Percentiles rank a stretch among this genome's conserved stretches.
These are phyloP conservation scores for Emys orbicularis DNA, from an alignment of 2,797 vertebrate genomes.

Conservation along the genomic window DNA sequence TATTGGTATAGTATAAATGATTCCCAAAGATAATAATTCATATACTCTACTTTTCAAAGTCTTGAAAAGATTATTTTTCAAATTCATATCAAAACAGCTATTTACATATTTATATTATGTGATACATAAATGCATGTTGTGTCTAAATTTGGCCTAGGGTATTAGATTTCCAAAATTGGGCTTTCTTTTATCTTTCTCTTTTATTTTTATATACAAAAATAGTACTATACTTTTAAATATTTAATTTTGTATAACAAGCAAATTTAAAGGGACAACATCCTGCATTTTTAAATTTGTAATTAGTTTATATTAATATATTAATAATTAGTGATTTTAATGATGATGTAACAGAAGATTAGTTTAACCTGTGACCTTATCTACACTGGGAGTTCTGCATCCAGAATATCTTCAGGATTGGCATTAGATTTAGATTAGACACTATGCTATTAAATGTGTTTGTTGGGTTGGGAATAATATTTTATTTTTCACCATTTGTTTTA, in stretches of 20 bases:
- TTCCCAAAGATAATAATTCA: not conserved
- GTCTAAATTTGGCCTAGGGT: not conserved
- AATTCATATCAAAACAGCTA: not conserved
- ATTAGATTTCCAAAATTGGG: not conserved
- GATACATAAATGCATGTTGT: not conserved
- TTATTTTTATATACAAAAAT: not conserved
- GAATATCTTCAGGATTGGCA: not conserved
- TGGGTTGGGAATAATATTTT: not conserved
- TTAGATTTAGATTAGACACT: not conserved
- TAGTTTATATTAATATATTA: not conserved
- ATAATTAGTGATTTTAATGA: not conserved
- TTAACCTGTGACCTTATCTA: not conserved
- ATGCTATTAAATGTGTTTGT: not conserved
- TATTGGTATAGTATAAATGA: not conserved
- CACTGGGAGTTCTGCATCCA: not conserved
- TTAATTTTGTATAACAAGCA: not conserved
- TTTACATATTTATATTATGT: rapidly evolving
- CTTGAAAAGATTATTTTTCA: not conserved
- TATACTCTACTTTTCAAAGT: not conserved
- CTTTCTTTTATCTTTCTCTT: not conserved
- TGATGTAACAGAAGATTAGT: not conserved
- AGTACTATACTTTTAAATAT: not conserved
- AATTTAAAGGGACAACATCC: not conserved
- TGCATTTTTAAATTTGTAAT: not conserved
- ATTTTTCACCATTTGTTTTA: not conserved